A percentile compares a stretch with the other conserved stretches of the same genome.
Evolutionary conservation across 2,113 vertebrate species (phyloP).

Genomic region (Chaetura pelagica): DNA sequence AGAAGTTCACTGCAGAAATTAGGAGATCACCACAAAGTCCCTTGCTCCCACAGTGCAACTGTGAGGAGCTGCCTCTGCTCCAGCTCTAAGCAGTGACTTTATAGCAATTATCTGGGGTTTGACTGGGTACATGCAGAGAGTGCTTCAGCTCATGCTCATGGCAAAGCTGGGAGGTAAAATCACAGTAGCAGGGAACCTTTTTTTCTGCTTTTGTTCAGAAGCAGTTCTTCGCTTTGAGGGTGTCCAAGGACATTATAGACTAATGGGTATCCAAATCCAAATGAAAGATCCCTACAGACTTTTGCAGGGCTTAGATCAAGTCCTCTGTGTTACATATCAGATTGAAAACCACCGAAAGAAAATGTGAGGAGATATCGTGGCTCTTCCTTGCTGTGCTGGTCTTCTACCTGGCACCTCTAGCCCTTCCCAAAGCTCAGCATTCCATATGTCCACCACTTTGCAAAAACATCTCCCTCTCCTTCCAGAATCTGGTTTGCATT

Average conservation of each 20-base stretch:
- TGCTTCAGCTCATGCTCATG: not conserved
- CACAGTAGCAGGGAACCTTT: not conserved
- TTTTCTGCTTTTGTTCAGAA: not conserved
- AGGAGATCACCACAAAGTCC: slow-evolving; percentile 45
- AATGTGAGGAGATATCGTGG: not conserved
- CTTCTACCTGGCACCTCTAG: not conserved
- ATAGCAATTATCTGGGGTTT: not conserved
- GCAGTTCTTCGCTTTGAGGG: not conserved
- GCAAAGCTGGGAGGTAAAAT: not conserved
- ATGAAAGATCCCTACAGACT: not conserved
- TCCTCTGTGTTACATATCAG: not conserved
- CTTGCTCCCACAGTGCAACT: not conserved
- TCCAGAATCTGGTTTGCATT: not conserved
- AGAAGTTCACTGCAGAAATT: slow-evolving; percentile 56
- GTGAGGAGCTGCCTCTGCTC: slow-evolving; percentile 21
- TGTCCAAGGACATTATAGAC: not conserved
- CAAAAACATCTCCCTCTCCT: not conserved
- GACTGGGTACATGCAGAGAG: not conserved
- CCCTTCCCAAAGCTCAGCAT: not conserved
- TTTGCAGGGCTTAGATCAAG: not conserved
- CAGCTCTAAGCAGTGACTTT: slow-evolving; percentile 8
- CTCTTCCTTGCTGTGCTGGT: not conserved
- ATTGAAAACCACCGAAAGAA: not conserved
- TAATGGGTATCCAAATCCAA: not conserved
- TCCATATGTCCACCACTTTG: not conserved